Base-by-base conservation (phyloP, 2,888 invertebrate genomes). In the Acronicta alni region DNA sequence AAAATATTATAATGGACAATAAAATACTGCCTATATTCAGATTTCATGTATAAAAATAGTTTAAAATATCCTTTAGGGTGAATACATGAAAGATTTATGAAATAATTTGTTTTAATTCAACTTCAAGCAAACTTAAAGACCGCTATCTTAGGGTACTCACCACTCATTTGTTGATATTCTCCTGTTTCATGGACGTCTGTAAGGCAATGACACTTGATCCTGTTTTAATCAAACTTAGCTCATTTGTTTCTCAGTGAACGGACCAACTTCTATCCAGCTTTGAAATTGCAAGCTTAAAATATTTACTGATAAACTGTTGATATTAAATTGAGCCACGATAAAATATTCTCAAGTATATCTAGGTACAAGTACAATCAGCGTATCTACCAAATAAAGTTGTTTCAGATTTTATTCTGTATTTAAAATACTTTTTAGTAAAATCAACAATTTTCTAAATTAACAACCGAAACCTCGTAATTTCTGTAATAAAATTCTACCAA, bases 181-280 rank as follows among this genome's bases (percentile, higher is more conserved):
- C 32, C 20, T 38, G 49, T 47, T 51, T 70, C 57, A 54, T 54
- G 42, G 23, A 49, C 51, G 30, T 7, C 26, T 18, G 30, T 57
- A 26, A 20, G 44, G 15, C 20, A 32, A 35, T 37, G 38, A 45
- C 60, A 49, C 23, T 42, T 23, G 53, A 51, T 52, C 45, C 30
- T 0, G 42, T 45, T 72, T 72, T 59, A 67, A 54, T 49, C 67
- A 72, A 54, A 72, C 39, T 67, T 72, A 17, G 53, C 49, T 59
- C 42, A 58, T 66, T 67, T 38, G 37, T 53, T 66, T 49, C 26
- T 53, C n/a, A 39, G 15, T n/a, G n/a, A 59, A 41, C 20, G 46
- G 18, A 46, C 67, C 46, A 32, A 43, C 45, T 67, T 53, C 26
- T 44, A 57, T 65, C 70, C 55, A 42, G 45, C 35, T 65, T 57